These are phyloP conservation scores for Pseudonaja textilis DNA, from an alignment of 2,113 vertebrate genomes.

Conservation along the genomic window DNA sequence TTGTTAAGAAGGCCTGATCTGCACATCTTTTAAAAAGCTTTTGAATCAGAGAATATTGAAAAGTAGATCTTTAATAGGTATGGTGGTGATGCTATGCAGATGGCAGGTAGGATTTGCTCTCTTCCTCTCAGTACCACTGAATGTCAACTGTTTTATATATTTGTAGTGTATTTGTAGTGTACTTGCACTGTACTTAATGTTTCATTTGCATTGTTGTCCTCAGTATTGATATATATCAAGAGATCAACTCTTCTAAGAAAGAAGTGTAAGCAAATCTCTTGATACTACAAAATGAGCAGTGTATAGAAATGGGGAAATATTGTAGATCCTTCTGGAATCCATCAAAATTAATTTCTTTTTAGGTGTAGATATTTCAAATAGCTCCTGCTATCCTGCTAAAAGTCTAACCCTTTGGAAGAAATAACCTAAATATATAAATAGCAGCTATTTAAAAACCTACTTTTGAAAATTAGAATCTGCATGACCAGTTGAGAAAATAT, in stretches of 20 bases:
- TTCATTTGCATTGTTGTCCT: background rate
- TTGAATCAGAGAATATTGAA: background rate
- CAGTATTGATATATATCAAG: background rate
- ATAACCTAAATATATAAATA: background rate
- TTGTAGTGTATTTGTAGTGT: background rate
- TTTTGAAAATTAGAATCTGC: background rate
- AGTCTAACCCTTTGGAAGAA: background rate
- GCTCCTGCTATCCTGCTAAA: background rate
- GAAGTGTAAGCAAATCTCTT: background rate
- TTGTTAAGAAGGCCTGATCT: background rate
- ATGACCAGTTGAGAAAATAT: background rate
- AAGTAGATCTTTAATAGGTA: background rate
- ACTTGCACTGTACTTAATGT: background rate
- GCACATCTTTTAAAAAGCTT: background rate
- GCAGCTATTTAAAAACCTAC: background rate
- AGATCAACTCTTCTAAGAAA: background rate
- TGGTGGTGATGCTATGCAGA: background rate
- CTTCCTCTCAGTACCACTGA: background rate
- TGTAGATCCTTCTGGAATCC: background rate
- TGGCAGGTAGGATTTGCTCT: background rate
- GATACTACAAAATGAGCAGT: background rate
- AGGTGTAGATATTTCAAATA: background rate
- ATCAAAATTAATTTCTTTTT: background rate
- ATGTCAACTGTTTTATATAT: background rate
- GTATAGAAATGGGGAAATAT: background rate